Base-by-base conservation (phyloP, 2,113 vertebrate genomes). In the Procavia capensis region DNA sequence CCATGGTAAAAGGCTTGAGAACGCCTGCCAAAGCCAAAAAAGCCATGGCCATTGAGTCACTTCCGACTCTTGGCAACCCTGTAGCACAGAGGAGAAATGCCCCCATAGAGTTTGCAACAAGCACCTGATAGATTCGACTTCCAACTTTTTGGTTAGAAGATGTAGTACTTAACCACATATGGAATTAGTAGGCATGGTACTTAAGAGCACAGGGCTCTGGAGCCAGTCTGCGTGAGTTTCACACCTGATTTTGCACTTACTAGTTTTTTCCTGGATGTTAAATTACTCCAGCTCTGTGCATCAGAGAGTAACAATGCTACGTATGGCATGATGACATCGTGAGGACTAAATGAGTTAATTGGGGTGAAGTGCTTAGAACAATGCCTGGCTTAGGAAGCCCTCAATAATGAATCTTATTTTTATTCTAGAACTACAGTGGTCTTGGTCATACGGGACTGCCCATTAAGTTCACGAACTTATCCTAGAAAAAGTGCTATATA, bases 341-440 rank as follows among this genome's bases (percentile, higher is more conserved):
- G 66, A 92, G 74, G 74, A 85, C 70, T 80, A 74, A 85, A 54
- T 43, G 22, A 24, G 68, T 95, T 95, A 63, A 90, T 31, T 88
- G 41, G 27, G 50, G 11, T 81, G 57, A 91, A 92, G 64, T 76
- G 64, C 47, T 95, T 87, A 85, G n/a, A 70, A 85, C 36, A 93
- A 91, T 85, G 88, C 61, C 72, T 59, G 61, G 9, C 54, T 74
- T 57, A 75, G 81, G 70, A 74, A 92, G 36, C 64, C 64, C 41
- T 94, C 17, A 36, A 34, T 82, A 88, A 87, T 87, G 75, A 91
- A 88, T 59, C 45, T 92, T 61, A 22, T n/a, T 87, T 79, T 84
- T 45, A 76, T 86, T 90, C 70, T 87, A 68, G 76, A 95, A 84
- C 50, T 78, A 57, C 50, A 64, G 36, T 36, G 54, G 50, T 81